Percentiles rank a stretch among this genome's conserved stretches.
These are phyloP conservation scores for Polyommatus iphigenia DNA, from an alignment of 2,888 invertebrate species.

Conservation along the genomic window DNA sequence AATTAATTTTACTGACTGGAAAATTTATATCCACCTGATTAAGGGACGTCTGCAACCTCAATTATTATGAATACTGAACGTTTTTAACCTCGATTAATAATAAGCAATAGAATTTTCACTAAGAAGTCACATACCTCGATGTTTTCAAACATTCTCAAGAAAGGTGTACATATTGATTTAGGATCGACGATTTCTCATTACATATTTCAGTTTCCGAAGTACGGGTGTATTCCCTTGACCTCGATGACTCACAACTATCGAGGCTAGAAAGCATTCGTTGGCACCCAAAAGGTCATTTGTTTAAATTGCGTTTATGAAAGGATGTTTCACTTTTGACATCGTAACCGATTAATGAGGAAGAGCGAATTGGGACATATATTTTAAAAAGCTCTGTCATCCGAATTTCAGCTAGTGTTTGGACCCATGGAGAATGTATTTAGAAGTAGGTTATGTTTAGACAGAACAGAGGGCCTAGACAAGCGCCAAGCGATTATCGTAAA, in stretches of 20 bases:
- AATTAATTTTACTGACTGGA: conserved; percentile 7
- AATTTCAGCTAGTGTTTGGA: conserved; percentile 5
- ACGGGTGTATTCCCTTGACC: conserved; percentile 45
- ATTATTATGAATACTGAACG: neutral
- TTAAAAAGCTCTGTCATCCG: conserved; percentile 30
- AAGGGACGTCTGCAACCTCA: neutral
- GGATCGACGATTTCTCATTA: conserved; percentile 26
- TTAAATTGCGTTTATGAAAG: conserved; percentile 62
- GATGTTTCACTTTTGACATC: conserved; percentile 65
- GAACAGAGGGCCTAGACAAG: too few relatives aligned
- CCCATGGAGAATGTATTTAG: neutral
- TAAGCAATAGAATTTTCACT: neutral
- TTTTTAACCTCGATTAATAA: neutral
- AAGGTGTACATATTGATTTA: conserved; percentile 24
- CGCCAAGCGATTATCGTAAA: too few relatives aligned
- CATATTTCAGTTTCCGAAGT: conserved; percentile 38
- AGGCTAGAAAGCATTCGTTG: conserved; percentile 44
- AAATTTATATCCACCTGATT: conserved; percentile 9
- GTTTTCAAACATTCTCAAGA: neutral
- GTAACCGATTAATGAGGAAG: conserved; percentile 73
- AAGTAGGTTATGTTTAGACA: neutral
- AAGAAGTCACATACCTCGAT: neutral
- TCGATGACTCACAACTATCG: conserved; percentile 44
- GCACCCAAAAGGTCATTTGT: conserved; percentile 51
- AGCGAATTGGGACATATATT: conserved; percentile 59